Conservation (phyloP, 2,113 vertebrate species). For the Ptychochromis oligacanthus region DNA sequence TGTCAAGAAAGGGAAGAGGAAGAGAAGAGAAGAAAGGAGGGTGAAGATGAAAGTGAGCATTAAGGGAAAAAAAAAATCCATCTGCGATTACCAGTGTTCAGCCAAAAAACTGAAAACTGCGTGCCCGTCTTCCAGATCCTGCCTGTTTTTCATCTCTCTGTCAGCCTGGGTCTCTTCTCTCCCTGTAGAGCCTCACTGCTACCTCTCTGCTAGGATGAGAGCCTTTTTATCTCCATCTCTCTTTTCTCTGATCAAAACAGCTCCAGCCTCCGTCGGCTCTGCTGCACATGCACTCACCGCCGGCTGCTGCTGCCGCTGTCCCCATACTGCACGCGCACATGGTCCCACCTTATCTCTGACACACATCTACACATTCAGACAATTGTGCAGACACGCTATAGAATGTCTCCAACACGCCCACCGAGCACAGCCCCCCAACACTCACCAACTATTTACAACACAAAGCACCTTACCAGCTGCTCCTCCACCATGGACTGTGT, state of each 20-base stretch:
- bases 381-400: slow-evolving; percentile 23
- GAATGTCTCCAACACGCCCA: slow-evolving; percentile 8
- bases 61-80: slow-evolving; percentile 30
- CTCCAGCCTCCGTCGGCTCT: slow-evolving; percentile 36
- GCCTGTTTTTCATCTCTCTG: slow-evolving; percentile 49
- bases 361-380: slow-evolving; percentile 31
- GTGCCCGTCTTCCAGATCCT: slow-evolving; percentile 20
- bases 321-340: slow-evolving; percentile 7
- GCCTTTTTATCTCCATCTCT: slow-evolving; percentile 57
- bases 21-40: not conserved
- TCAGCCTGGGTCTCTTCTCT: slow-evolving; percentile 46
- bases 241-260: slow-evolving; percentile 65
- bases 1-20: slow-evolving; percentile 56
- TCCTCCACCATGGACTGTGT: slow-evolving; percentile 36
- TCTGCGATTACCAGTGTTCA: slow-evolving; percentile 45
- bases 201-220: slow-evolving; percentile 45
- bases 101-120: slow-evolving; percentile 34
- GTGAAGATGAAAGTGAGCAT: slow-evolving; percentile 15
- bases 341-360: slow-evolving; percentile 38
- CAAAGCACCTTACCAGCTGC: slow-evolving; percentile 50
- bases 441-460: slow-evolving; percentile 14
- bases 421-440: not conserved
- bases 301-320: not conserved
- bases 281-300: not conserved
- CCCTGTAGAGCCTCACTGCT: slow-evolving; percentile 36